These are phyloP conservation scores for Petrosia ficiformis DNA, from an alignment of 37 sponge, comb jelly and placozoan species.

Conservation along the genomic window DNA sequence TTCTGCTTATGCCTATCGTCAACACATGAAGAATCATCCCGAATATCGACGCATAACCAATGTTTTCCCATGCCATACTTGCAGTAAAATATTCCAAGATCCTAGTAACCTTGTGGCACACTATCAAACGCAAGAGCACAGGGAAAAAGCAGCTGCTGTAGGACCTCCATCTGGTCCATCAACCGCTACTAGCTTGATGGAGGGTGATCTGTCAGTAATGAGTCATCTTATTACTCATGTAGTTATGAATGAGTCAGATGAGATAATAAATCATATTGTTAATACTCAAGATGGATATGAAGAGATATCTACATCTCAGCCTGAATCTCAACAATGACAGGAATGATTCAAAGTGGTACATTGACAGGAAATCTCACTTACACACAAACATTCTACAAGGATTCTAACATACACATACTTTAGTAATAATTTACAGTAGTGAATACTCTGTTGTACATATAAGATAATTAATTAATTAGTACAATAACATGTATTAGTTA, in stretches of 20 bases:
- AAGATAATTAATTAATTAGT: no score
- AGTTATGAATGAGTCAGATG: not conserved
- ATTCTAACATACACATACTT: no score
- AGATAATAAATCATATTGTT: not conserved
- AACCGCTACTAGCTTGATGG: not conserved
- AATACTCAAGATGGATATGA: not conserved
- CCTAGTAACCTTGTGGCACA: slow-evolving; percentile 30
- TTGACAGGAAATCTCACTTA: no score
- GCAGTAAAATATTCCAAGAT: slow-evolving; percentile 27
- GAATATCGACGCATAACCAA: not conserved
- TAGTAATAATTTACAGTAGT: no score
- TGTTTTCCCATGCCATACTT: slow-evolving; percentile 40
- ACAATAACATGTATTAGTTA: no score
- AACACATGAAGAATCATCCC: slow-evolving; percentile 67
- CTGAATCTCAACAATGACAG: no score
- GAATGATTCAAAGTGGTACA: no score
- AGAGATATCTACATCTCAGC: no score
- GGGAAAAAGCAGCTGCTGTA: slow-evolving; percentile 23
- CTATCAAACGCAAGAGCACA: slow-evolving; percentile 38
- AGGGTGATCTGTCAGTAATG: slow-evolving; percentile 8
- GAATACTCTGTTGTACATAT: no score
- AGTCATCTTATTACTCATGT: not conserved
- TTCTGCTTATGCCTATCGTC: slow-evolving; percentile 40
- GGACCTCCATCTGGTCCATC: slow-evolving; percentile 5
- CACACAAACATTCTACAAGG: no score